Evolutionary conservation across 2,113 vertebrate species (phyloP), one percentile per base, ranked within the genome.

Genomic region (Thymallus thymallus): DNA sequence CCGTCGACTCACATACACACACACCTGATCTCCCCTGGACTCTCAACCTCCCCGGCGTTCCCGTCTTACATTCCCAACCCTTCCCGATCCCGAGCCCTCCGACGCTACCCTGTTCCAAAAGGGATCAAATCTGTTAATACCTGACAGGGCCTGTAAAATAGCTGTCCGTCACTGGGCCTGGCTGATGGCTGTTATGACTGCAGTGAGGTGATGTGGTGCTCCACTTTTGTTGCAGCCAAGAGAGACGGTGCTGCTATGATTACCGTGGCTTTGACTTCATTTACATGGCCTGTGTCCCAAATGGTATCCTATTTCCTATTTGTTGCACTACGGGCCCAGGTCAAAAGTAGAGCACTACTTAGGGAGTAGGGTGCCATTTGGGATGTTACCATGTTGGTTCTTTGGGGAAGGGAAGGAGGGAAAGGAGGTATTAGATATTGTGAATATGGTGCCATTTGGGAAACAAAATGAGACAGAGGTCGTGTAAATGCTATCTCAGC

Each of bases 101-200:
- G 22, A 14, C 63, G 32, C 60, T 56, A 24, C 83, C 73, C 72
- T 71, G 46, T 80, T 88, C 83, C 85, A 84, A 82, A 72, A 80
- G 70, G 82, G 77, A 88, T 88, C 84, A 88, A 82, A 88, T 91
- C 88, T 88, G 84, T 86, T 89, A 88, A 89, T 89, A 82, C 88
- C 87, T 88, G 88, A 89, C 79, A 76, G 72, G 70, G 58, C 76
- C 76, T 81, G 77, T 85, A 86, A 87, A 89, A 79, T 46, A 55
- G 68, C 81, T 71, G 85, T 89, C 84, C 61, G 22, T 91, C 79
- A 88, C 66, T 22, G 30, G 56, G 75, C 66, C 66, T 35, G 18
- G 41, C 73, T 61, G 62, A 71, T 62, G 76, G 76, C 78, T 84
- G 83, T 81, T 84, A 78, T 87, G 76, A 83, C 67, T 74, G 30